These are phyloP conservation scores for Cephus runcator DNA, from an alignment of 2,888 invertebrate species.

Conservation along the genomic window DNA sequence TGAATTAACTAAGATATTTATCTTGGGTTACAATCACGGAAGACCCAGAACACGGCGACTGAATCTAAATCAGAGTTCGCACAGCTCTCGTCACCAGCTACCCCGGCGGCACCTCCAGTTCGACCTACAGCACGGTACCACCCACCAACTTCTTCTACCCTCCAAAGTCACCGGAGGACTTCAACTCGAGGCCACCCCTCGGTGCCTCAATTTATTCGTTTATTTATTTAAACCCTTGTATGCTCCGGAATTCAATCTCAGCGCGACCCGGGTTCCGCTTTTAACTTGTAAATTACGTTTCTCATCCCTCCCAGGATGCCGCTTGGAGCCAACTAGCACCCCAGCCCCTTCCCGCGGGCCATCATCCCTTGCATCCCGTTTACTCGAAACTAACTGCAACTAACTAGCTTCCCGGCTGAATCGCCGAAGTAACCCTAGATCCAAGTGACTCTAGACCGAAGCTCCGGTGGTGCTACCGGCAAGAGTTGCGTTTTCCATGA, in stretches of 20 bases:
- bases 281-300: constrained; percentile 14
- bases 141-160: background rate
- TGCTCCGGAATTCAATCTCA: constrained; percentile 11
- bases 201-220: constrained; percentile 9
- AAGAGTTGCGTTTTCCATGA: background rate
- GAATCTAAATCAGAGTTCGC: constrained; percentile 24
- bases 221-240: constrained; percentile 20
- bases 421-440: background rate
- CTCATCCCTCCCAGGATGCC: background rate
- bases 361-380: background rate
- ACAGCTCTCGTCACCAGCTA: background rate
- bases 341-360: background rate
- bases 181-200: background rate
- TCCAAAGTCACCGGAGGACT: background rate
- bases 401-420: background rate
- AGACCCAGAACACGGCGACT: constrained; percentile 24
- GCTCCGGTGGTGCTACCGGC: background rate
- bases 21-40: constrained; percentile 46
- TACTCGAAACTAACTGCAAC: background rate
- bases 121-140: background rate
- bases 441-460: background rate
- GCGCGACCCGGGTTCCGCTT: constrained; percentile 2
- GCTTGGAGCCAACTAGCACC: background rate
- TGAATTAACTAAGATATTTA: constrained; percentile 49
- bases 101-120: background rate